These are phyloP conservation scores for Synanthedon tipuliformis DNA, from an alignment of 2,888 invertebrate genomes.

Conservation along the genomic window DNA sequence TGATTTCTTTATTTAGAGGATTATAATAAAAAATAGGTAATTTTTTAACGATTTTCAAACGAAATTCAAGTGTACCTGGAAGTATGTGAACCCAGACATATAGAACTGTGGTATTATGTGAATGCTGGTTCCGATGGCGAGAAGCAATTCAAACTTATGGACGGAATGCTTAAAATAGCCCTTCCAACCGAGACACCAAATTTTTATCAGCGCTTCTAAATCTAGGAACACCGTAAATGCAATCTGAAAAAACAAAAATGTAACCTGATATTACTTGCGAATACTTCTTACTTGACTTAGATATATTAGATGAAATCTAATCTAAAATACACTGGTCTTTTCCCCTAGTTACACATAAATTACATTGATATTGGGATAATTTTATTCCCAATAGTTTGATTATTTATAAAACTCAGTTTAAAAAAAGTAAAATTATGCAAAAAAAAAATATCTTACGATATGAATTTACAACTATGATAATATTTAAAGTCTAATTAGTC, in stretches of 20 bases:
- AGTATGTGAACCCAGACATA: constrained; percentile 94
- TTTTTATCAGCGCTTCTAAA: constrained; percentile 94
- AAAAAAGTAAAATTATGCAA: too few relatives aligned
- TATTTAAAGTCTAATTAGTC: background rate
- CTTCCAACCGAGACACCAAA: constrained; percentile 96
- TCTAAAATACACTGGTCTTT: too few relatives aligned
- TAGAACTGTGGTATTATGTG: constrained; percentile 95
- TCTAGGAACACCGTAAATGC: constrained; percentile 95
- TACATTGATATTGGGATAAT: too few relatives aligned
- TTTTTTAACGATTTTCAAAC: background rate
- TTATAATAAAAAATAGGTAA: too few relatives aligned
- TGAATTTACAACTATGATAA: too few relatives aligned
- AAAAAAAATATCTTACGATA: too few relatives aligned
- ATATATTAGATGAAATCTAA: background rate
- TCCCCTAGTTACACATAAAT: too few relatives aligned
- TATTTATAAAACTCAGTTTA: too few relatives aligned
- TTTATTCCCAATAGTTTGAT: too few relatives aligned
- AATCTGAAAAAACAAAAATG: constrained; percentile 65
- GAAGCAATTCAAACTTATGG: constrained; percentile 95
- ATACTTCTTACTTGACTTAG: background rate
- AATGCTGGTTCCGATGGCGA: constrained; percentile 93
- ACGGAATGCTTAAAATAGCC: constrained; percentile 96
- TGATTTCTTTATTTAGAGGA: too few relatives aligned
- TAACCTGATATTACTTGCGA: too few relatives aligned
- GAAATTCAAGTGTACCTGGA: constrained; percentile 75